Conservation (phyloP, 2,888 invertebrate species). For the Sclerodermus sp. region DNA sequence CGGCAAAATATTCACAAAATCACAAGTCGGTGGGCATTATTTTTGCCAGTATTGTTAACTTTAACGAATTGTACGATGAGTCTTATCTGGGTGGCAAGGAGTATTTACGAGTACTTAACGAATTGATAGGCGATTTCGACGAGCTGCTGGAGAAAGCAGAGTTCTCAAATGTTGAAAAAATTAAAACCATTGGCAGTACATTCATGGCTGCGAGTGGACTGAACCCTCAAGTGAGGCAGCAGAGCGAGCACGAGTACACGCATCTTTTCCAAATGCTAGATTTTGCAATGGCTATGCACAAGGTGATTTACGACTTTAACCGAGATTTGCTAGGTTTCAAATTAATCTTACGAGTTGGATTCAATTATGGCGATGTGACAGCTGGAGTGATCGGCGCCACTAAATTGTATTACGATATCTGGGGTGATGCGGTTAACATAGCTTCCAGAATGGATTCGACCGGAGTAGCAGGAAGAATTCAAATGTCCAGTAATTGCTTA, state of each 20-base stretch:
- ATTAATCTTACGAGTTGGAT: constrained; percentile 82
- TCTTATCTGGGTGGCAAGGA: constrained; percentile 94
- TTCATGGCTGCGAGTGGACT: constrained; percentile 98
- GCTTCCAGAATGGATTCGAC: constrained; percentile 97
- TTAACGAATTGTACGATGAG: constrained; percentile 97
- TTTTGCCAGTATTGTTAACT: constrained; percentile 95
- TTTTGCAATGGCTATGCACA: constrained; percentile 89
- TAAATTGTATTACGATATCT: constrained; percentile 95
- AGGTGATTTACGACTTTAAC: constrained; percentile 84
- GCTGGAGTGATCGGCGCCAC: constrained; percentile 96
- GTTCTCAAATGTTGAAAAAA: constrained; percentile 91
- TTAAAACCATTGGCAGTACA: constrained; percentile 95
- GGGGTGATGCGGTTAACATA: constrained; percentile 98
- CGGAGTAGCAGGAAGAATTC: constrained; percentile 83
- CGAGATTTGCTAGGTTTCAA: constrained; percentile 88
- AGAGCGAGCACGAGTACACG: constrained; percentile 70
- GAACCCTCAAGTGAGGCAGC: constrained; percentile 73
- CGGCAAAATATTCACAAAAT: constrained; percentile 92
- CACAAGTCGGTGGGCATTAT: constrained; percentile 91
- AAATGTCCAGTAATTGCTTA: constrained; percentile 77
- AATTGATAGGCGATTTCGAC: constrained; percentile 94
- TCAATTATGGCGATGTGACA: constrained; percentile 93
- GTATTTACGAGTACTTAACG: constrained; percentile 91
- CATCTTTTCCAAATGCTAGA: constrained; percentile 89
- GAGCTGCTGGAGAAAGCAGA: constrained; percentile 81